Evolutionary conservation across 2,797 vertebrate species (phyloP), one percentile per base, ranked within the genome.

Genomic region (Cynopterus sphinx): DNA sequence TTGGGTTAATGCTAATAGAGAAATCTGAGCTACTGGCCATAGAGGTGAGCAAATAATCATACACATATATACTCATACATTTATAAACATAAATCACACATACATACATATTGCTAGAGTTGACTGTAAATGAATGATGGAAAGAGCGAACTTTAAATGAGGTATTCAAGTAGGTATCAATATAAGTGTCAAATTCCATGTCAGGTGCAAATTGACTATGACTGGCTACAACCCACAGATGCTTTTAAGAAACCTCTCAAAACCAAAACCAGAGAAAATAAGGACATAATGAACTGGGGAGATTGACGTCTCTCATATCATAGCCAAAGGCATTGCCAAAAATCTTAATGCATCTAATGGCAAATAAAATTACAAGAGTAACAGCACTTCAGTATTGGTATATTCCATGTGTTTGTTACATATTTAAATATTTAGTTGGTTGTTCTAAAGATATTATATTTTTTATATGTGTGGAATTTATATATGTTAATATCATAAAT

Each of bases 241-340:
- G 13, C 26, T 83, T 91, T 86, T 75, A 93, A 79, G 79, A 86
- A 78, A 26, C 31, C 53, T 92, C 55, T 96, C 71, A 55, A 85
- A 89, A 83, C 43, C 31, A 88, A 77, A 94, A 43, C 36, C 31
- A 43, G 41, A 79, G 70, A 81, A 95, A 94, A 70, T 46, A 71
- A 91, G 31, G 41, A 49, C n/a, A n/a, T 74, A 63, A 71, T 77
- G 28, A 4, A 33, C 28, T 70, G 43, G 6, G 28, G 49, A 95
- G 57, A 83, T 12, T 53, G 61, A 86, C 63, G 21, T 87, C n/a
- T 90, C 53, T 73, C 11, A 43, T 39, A 61, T 90, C 16, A 21
- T 31, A 84, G 49, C 21, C 82, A 92, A 93, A 75, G 4, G 19
- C 16, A 59, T 71, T 87, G 57, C 73, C 57, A 53, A 63, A 15